Percentiles rank a stretch among this genome's conserved stretches.
phyloP scores from a whole-genome alignment of 2,797 vertebrate species.

The Coregonus suidteri region DNA sequence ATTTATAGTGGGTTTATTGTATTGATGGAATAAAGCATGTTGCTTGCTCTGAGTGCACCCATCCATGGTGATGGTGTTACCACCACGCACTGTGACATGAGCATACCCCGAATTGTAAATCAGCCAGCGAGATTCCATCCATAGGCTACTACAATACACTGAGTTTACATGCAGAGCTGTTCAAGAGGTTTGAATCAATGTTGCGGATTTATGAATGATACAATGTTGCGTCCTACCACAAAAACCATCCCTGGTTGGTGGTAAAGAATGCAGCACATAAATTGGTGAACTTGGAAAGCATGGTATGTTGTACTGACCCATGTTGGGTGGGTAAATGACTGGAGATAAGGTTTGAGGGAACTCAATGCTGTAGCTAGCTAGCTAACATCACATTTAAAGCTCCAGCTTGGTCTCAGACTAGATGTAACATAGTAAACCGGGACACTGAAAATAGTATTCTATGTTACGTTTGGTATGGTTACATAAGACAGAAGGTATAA shows the following conservation, averaged over 20 bases:
- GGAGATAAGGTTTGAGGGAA: slow-evolving; percentile 22
- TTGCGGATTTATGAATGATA: slow-evolving; percentile 24
- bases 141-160: not conserved
- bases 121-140: not conserved
- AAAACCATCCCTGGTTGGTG: not conserved
- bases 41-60: not conserved
- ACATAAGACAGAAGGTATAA: too few species aligned
- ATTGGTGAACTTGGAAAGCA: slow-evolving; percentile 15
- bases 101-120: not conserved
- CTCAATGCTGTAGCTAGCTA: slow-evolving; percentile 26
- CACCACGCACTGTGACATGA: not conserved
- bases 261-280: slow-evolving; percentile 10
- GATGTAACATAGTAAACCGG: too few species aligned
- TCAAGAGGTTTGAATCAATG: slow-evolving; percentile 21
- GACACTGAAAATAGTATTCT: too few species aligned
- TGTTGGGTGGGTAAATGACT: slow-evolving; percentile 28
- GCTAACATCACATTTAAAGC: not conserved
- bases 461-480: too few species aligned
- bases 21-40: not conserved
- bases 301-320: slow-evolving; percentile 12
- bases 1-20: not conserved
- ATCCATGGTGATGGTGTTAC: not conserved
- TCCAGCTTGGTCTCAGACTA: too few species aligned
- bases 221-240: not conserved
- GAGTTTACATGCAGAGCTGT: not conserved